Base-by-base conservation (phyloP, 2,888 invertebrate genomes). In the Physocephala rufipes region DNA sequence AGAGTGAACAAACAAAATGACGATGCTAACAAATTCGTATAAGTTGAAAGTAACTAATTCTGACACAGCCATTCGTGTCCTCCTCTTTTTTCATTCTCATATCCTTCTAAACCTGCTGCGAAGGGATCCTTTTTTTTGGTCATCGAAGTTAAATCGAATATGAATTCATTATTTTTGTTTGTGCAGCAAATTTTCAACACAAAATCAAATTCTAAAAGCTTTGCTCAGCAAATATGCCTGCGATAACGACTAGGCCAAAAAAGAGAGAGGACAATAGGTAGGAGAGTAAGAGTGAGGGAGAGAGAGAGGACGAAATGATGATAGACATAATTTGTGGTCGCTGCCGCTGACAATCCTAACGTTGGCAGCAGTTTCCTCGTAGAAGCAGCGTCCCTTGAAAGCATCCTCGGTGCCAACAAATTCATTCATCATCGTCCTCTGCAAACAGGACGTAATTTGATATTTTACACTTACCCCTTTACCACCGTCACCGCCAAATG, bases 151-250 rank as follows among this genome's bases (percentile, higher is more conserved):
- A n/a, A n/a, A n/a, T n/a, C n/a, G n/a, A n/a, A 67, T 70, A 55
- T 70, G 67, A 70, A 67, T 72, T 70, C 67, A 67, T 70, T 70
- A 73, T 49, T 47, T 36, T 51, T 73, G 71, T 73, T 73, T 73
- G 73, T 51, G 49, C 55, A 24, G 30, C 66, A 72, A 72, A 73
- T 70, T 73, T 73, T 15, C 16, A 62, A 67, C 62, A 70, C 70
- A 73, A 70, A 72, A 73, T 73, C 73, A 73, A 73, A 70, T 70
- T 70, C 51, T 43, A 59, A 70, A 65, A 43, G 66, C 51, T 51
- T 49, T 26, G 43, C 30, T 61, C 45, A 58, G 66, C 66, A 66
- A 66, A 66, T 55, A 66, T 53, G 36, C 9, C 4, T 36, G 9
- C 9, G 36, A 36, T 36, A 36, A 36, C 36, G 36, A 36, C 9